Base-by-base conservation (phyloP, 2,797 vertebrate species). In the Cygnus olor region DNA sequence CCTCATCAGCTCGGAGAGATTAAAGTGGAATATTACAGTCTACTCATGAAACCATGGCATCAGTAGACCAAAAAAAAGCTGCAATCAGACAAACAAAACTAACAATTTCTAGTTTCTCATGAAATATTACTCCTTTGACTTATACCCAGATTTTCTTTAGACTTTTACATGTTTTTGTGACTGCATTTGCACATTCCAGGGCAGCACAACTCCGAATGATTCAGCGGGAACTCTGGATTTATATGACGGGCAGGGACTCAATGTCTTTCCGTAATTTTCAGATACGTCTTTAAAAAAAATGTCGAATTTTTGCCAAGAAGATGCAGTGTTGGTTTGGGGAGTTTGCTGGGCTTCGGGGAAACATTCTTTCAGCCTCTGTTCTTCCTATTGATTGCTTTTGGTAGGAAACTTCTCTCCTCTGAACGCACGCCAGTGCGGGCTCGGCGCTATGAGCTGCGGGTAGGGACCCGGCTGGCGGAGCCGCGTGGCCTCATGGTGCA, bases 1-100 rank as follows among this genome's bases (percentile, higher is more conserved):
- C 80, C 71, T 86, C 42, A 0, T 71, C 90, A 80, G 86, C 88
- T 92, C 45, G 5, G 86, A 68, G 80, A 73, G 70, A 63, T 5
- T 44, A 51, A 81, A 86, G 79, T 65, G 89, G 93, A 92, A 95
- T 94, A 90, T 95, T 92, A 85, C 93, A 85, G 66, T 42, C 93
- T 68, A 16, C 84, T 90, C 74, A n/a, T 68, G 81, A 56, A 89
- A 60, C 58, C 12, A 34, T 9, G 42, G 60, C 21, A 45, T 47
- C 0, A 2, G n/a, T 11, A 42, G 80, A 74, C 42, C 10, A 63
- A 83, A 68, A n/a, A 65, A 92, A 88, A 88, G 42, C 85, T 91
- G 70, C 82, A 76, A 83, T 72, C 70, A 32, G 38, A 25, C 65
- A 82, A 61, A 56, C 56, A 56, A 89, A 95, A 13, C 56, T 14